Evolutionary conservation across 2,888 invertebrate genomes (phyloP), one percentile per base, ranked within the genome.

Genomic region (Aspidapion aeneum): DNA sequence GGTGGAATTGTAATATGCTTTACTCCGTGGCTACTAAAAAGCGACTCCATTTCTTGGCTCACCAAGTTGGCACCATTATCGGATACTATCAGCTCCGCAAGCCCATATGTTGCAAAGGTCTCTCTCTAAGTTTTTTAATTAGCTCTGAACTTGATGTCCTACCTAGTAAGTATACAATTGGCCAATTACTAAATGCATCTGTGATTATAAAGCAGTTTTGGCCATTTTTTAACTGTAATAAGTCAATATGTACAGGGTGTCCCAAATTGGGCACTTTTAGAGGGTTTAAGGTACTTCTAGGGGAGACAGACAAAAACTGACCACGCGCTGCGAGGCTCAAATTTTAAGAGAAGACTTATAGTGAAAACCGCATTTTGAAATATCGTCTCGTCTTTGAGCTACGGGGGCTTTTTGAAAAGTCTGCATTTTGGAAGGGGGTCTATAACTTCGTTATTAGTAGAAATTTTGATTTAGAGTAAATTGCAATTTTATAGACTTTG

Each of bases 1-100:
- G 66, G 63, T 35, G 66, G 58, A 1, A 51, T 21, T 55, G 61
- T 66, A 7, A 66, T 57, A 17, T 66, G 66, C 21, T 61, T 61
- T 17, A 64, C 58, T 9, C 63, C 66, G 35, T 64, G 52, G 18
- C 54, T 64, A 18, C 16, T 50, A 20, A 65, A 58, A 49, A 65
- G 65, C 18, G 19, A 18, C 55, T 5, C 18, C 9, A 20, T 19
- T 18, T 19, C 12, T 20, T 7, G 16, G 16, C 19, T 55, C 55
- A 2, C 18, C 18, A 9, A 55, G 20, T 2, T 19, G 18, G 18
- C 12, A 55, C n/a, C n/a, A n/a, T n/a, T n/a, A n/a, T n/a, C n/a
- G n/a, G n/a, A n/a, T n/a, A 52, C n/a, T 5, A 52, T 18, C 17
- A n/a, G 7, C n/a, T 52, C 52, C 7, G 52, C 17, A n/a, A 52